Percentiles rank a stretch among this genome's conserved stretches.
These are phyloP conservation scores for Bursaphelenchus okinawaensis DNA, from an alignment of 2,888 invertebrate species.

Conservation along the genomic window DNA sequence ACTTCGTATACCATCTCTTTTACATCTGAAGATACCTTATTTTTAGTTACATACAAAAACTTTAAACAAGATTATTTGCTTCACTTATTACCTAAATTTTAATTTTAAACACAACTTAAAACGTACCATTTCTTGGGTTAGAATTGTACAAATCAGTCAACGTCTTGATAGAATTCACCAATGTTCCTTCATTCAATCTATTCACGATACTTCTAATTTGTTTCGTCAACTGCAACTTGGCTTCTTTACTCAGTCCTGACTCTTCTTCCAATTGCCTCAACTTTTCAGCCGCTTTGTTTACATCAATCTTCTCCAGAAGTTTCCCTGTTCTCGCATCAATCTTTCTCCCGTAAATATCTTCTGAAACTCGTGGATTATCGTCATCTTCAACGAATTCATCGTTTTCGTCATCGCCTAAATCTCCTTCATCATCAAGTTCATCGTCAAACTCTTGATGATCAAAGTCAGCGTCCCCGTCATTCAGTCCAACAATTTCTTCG, in stretches of 20 bases:
- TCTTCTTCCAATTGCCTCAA: conserved; percentile 43
- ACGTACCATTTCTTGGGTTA: conserved; percentile 68
- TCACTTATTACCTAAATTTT: too few relatives aligned
- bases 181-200: conserved; percentile 71
- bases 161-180: conserved; percentile 61
- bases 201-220: conserved; percentile 73
- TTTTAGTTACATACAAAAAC: too few relatives aligned
- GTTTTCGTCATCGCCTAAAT: conserved; percentile 4
- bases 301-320: conserved; percentile 11
- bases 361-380: conserved; percentile 9
- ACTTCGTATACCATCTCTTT: conserved; percentile 71
- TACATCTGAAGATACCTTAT: conserved; percentile 58
- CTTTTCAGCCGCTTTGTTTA: conserved; percentile 16
- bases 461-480: neutral
- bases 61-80: neutral
- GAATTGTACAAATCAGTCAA: conserved; percentile 75
- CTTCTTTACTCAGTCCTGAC: conserved; percentile 60
- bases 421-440: conserved; percentile 14
- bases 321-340: conserved; percentile 20
- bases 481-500: neutral
- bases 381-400: conserved; percentile 26
- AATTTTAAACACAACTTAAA: neutral
- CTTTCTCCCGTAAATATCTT: conserved; percentile 30
- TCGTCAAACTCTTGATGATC: conserved; percentile 14
- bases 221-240: conserved; percentile 68